Evolutionary conservation across 2,888 invertebrate genomes (phyloP).

Genomic region (Minunthozetes semirufus): DNA sequence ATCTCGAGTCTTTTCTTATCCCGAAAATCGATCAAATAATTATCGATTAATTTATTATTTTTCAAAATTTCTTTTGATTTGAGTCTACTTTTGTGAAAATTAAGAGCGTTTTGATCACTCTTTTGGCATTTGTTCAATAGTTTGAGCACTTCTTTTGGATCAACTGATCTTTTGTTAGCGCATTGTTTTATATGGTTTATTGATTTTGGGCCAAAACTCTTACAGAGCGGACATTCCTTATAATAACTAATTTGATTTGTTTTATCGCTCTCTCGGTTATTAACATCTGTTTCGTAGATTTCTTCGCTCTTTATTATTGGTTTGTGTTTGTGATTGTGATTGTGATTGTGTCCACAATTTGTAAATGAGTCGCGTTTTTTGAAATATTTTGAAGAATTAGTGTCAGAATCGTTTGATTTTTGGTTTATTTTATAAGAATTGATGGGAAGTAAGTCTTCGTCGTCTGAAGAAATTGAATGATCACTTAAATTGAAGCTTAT

Average conservation of each 20-base stretch:
- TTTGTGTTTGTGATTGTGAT: background rate
- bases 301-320: background rate
- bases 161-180: background rate
- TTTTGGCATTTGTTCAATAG: background rate
- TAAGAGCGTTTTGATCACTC: background rate
- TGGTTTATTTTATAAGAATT: background rate
- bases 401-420: background rate
- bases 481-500: background rate
- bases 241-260: background rate
- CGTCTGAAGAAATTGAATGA: background rate
- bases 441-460: constrained; percentile 14
- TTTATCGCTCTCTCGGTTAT: background rate
- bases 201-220: background rate
- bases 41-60: background rate
- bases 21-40: background rate
- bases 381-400: background rate
- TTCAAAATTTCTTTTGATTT: background rate
- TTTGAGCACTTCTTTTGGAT: constrained; percentile 4
- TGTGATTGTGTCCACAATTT: no score
- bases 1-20: background rate
- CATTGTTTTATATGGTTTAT: constrained; percentile 24
- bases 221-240: constrained; percentile 11
- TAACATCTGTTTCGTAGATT: background rate
- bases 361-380: background rate
- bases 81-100: background rate